Percentiles rank a stretch among this genome's conserved stretches.
These are phyloP conservation scores for Thalassoma bifasciatum DNA, from an alignment of 2,113 vertebrate genomes.

Conservation along the genomic window DNA sequence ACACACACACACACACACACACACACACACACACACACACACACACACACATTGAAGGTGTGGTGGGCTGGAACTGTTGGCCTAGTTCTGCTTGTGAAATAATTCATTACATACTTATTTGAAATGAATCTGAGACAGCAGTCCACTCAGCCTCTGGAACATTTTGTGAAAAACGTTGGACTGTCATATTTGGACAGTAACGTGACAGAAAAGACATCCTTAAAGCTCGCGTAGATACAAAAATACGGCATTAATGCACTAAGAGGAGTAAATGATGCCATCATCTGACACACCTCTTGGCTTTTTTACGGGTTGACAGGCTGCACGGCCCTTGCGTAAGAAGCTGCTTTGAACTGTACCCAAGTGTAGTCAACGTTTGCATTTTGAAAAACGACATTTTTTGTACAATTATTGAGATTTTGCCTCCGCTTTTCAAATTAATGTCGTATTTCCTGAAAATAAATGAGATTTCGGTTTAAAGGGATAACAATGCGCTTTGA, in stretches of 20 bases:
- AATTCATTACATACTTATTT: not conserved
- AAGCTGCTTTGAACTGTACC: not conserved
- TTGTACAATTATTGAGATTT: not conserved
- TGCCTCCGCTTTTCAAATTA: not conserved
- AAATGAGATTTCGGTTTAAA: not conserved
- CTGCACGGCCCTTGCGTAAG: constrained; percentile 6
- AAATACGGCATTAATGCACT: not conserved
- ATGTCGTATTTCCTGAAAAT: not conserved
- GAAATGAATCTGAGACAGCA: not conserved
- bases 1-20: no score
- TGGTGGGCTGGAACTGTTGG: constrained; percentile 24
- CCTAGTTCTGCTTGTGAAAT: constrained; percentile 14
- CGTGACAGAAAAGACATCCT: not conserved
- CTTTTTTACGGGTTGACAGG: not conserved
- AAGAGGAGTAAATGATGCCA: constrained; percentile 1
- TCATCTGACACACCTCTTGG: not conserved
- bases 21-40: not conserved
- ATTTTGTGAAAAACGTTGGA: not conserved
- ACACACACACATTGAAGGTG: constrained; percentile 3
- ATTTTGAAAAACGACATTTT: not conserved
- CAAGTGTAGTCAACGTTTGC: not conserved
- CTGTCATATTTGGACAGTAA: not conserved
- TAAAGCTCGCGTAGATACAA: not conserved
- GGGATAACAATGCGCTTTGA: not conserved
- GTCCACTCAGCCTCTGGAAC: not conserved